A percentile compares a stretch with the other conserved stretches of the same genome.
Evolutionary conservation across 2,113 vertebrate genomes (phyloP).

Genomic region (Aegotheles bennettii): DNA sequence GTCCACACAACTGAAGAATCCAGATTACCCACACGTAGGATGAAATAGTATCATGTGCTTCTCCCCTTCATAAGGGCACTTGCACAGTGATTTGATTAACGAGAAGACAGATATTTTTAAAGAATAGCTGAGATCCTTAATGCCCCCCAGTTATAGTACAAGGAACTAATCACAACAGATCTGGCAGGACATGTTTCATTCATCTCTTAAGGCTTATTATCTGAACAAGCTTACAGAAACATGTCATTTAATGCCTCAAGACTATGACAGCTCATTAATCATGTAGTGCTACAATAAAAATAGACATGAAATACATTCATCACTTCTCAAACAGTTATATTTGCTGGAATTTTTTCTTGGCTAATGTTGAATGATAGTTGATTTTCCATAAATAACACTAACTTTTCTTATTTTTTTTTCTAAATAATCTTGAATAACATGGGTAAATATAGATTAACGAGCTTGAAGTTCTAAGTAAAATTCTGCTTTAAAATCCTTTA

Average conservation of each 20-base stretch:
- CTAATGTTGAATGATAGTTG: not conserved
- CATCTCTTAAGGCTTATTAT: slow-evolving; percentile 30
- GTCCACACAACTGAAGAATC: not conserved
- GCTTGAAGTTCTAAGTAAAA: not conserved
- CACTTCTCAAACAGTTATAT: not conserved
- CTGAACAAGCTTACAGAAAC: not conserved
- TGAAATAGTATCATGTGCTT: not conserved
- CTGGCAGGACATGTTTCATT: slow-evolving; percentile 35
- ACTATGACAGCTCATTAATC: slow-evolving; percentile 29
- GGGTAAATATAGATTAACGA: not conserved
- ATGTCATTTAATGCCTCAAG: slow-evolving; percentile 1
- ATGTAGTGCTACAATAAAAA: not conserved
- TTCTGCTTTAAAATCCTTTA: not conserved
- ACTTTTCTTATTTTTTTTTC: not conserved
- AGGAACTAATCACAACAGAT: not conserved
- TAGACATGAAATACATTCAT: not conserved
- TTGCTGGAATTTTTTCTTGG: not conserved
- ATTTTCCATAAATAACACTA: not conserved
- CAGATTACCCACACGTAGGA: too few relatives aligned
- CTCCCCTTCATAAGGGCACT: not conserved
- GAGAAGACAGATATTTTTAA: not conserved
- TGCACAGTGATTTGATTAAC: not conserved
- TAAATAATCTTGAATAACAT: not conserved
- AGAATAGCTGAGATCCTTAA: not conserved
- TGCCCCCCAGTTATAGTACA: not conserved